Evolutionary conservation across 2,888 invertebrate species (phyloP), one percentile per base, ranked within the genome.

Genomic region (Apantesis nais): DNA sequence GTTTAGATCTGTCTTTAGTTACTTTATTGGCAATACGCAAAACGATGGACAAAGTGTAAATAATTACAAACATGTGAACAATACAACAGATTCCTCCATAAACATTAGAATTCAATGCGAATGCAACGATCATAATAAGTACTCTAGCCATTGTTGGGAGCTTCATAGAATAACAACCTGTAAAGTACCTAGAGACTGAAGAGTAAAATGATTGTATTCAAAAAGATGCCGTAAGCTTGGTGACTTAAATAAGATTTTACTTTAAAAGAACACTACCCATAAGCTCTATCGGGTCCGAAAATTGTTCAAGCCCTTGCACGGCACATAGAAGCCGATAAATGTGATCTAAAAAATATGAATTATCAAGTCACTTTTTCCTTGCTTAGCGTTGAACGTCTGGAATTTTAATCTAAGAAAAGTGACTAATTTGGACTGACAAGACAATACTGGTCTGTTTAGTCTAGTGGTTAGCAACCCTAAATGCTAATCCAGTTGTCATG

Each of bases 31-130:
- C 55, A 55, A 58, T 11, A 29, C 0, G 25, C 29, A 66, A 39
- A 39, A 58, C 39, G n/a, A 41, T 4, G 39, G 22, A 12, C 29
- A 68, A 69, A 25, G 34, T 34, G 3, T 31, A 34, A 60, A 37
- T 64, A 39, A 70, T 61, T 66, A 73, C 65, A 64, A 63, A 71
- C 74, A 67, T 67, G 34, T 34, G 66, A 60, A 67, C 67, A 66
- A 25, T 64, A 70, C 55, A 25, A 67, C 39, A 64, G 68, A 67
- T 70, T 68, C 48, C 48, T 55, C 65, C 8, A 70, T 73, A 81
- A 81, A 80, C 75, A 81, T 77, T 75, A 67, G 60, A 73, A 77
- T 79, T 79, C 73, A 75, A 77, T 77, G 65, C 76, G n/a, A 67
- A 52, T 60, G 29, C 62, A 62, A 41, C 67, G 39, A 63, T 69